Percentiles rank a stretch among this genome's conserved stretches.
Evolutionary conservation across 2,797 vertebrate genomes (phyloP).

Genomic region (Sparus aurata): DNA sequence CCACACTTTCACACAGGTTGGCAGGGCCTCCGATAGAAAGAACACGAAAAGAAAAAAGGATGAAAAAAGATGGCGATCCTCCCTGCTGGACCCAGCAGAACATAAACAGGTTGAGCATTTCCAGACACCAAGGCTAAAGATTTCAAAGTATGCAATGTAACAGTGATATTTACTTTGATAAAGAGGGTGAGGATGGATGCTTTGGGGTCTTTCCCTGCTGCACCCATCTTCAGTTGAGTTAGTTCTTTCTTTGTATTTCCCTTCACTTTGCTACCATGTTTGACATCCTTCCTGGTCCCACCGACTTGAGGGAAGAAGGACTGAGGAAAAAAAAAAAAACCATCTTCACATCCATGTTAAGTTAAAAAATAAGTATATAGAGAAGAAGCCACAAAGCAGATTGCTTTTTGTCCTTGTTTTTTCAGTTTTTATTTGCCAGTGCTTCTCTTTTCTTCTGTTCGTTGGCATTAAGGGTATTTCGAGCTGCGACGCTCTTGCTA

Average conservation of each 20-base stretch:
- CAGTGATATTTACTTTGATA: conserved; percentile 86
- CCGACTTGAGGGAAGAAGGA: conserved; percentile 74
- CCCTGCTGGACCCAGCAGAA: conserved; percentile 75
- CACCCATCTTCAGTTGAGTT: conserved; percentile 63
- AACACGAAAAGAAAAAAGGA: conserved; percentile 25
- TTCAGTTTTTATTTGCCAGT: conserved; percentile 76
- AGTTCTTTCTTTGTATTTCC: conserved; percentile 78
- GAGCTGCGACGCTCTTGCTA: conserved; percentile 81
- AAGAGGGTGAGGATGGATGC: conserved; percentile 59
- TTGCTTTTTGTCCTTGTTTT: conserved; percentile 77
- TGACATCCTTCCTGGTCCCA: conserved; percentile 80
- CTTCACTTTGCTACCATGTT: conserved; percentile 87
- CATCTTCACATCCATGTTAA: conserved; percentile 78
- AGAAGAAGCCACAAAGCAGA: conserved; percentile 83
- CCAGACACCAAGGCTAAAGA: conserved; percentile 83
- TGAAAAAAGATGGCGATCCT: conserved; percentile 57
- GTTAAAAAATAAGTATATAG: conserved; percentile 77
- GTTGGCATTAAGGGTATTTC: conserved; percentile 81
- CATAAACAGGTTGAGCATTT: conserved; percentile 65
- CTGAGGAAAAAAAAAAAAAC: conserved; percentile 37
- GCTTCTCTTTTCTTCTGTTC: conserved; percentile 77
- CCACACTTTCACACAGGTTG: conserved; percentile 85
- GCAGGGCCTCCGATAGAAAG: conserved; percentile 76
- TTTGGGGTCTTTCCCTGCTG: conserved; percentile 54
- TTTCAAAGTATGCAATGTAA: conserved; percentile 83